Percentiles rank a stretch among this genome's conserved stretches.
These are phyloP conservation scores for Chrysaora quinquecirrha DNA, from an alignment of 30 jellyfish, hydroid and myxozoan genomes.

Conservation along the genomic window DNA sequence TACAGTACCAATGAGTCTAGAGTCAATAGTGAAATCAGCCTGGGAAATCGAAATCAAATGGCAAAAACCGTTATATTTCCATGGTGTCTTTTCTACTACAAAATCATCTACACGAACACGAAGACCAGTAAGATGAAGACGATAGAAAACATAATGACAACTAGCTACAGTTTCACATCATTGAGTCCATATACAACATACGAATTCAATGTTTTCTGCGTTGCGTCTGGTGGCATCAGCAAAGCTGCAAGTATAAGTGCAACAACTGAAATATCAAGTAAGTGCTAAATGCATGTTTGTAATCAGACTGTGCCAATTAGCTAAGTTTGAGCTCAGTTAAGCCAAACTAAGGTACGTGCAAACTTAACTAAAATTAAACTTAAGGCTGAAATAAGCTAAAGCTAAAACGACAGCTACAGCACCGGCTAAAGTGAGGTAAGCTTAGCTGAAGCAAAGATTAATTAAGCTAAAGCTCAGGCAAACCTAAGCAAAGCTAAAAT, in stretches of 20 bases:
- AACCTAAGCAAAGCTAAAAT: too few species aligned
- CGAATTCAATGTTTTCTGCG: constrained; percentile 1
- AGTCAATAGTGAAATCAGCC: constrained; percentile 14
- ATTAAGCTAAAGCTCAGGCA: too few species aligned
- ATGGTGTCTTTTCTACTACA: constrained; percentile 38
- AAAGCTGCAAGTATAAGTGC: neutral
- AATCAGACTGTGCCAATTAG: neutral
- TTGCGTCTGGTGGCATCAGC: constrained; percentile 31
- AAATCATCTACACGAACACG: neutral
- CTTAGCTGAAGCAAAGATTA: too few species aligned
- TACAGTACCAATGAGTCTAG: constrained; percentile 8
- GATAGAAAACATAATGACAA: neutral
- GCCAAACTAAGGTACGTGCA: too few species aligned
- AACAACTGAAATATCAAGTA: constrained; percentile 30
- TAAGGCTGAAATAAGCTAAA: too few species aligned
- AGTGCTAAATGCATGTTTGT: neutral
- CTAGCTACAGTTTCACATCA: neutral
- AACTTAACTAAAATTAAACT: too few species aligned
- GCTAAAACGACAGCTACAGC: too few species aligned
- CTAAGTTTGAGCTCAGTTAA: too few species aligned
- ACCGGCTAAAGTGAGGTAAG: too few species aligned
- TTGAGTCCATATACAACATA: constrained; percentile 29
- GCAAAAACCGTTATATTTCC: constrained; percentile 1
- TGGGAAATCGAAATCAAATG: constrained; percentile 22
- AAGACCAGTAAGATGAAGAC: neutral